Evolutionary conservation across 2,888 invertebrate species (phyloP), one percentile per base, ranked within the genome.

Genomic region (Homarus gammarus): DNA sequence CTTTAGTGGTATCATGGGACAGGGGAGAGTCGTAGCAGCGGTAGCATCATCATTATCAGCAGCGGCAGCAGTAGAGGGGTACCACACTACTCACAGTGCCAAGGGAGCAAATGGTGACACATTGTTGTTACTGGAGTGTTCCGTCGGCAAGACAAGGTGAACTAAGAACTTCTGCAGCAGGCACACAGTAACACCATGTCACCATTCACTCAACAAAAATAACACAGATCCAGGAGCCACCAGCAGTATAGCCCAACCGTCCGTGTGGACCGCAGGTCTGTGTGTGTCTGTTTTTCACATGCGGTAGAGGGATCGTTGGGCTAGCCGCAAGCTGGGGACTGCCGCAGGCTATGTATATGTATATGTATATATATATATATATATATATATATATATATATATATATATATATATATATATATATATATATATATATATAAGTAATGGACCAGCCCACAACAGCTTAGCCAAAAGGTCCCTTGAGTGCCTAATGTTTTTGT

Each of bases 381-480:
- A 31, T 31, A 31, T 31, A 31, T 31, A 31, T 31, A 31, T 31
- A 31, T 31, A 31, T 31, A 31, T 61, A 68, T 15, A 18, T 68
- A 68, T 68, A 68, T 68, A 68, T 68, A 15, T 68, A 68, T 68
- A 15, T 68, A 68, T 68, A 68, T 68, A 68, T 68, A 31, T 68
- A 68, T 68, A 68, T 68, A 68, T 68, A 18, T 15, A 68, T 18
- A 68, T 68, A 68, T 64, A 64, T 64, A 64, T 64, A 15, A 64
- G 72, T 27, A 31, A 38, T 5, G 15, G 61, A 40, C 61, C 31
- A 40, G 61, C 72, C 84, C 51, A 27, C 73, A 38, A 64, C 27
- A 84, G 85, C 85, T 64, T 85, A 85, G 85, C 85, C 85, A 78
- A 78, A 49, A 27, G 85, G 85, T 85, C 85, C 75, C 56, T 40